Conservation (phyloP, 1,140 invertebrate species). For the Himalopsyche phryganea region DNA sequence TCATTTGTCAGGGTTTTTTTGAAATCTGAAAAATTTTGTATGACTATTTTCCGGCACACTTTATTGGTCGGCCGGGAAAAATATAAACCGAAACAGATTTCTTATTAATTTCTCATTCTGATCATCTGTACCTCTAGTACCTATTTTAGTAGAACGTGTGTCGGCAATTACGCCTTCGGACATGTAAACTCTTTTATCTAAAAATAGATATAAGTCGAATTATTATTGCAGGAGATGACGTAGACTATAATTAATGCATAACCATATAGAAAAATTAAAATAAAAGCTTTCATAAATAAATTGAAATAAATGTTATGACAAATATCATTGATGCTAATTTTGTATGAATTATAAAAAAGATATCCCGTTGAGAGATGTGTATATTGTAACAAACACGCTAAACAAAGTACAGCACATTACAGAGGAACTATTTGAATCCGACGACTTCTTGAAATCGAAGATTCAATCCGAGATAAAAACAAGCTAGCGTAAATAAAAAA, state of each 20-base stretch:
- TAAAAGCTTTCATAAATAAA: conserved; percentile 34
- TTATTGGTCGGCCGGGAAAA: conserved; percentile 16
- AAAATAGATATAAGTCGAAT: conserved; percentile 43
- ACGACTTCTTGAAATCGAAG: not conserved
- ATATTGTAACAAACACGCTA: conserved; percentile 29
- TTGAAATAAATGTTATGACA: conserved; percentile 35
- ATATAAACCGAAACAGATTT: not conserved
- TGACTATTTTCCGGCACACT: conserved; percentile 1
- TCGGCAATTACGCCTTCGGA: conserved; percentile 14
- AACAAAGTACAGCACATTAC: conserved; percentile 16
- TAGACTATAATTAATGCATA: conserved; percentile 36
- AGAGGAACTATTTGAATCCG: conserved; percentile 20
- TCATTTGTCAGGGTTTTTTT: conserved; percentile 7
- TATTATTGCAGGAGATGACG: conserved; percentile 40
- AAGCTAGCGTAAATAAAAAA: conserved; percentile 27
- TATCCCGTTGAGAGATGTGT: conserved; percentile 28
- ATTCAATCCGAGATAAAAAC: not conserved
- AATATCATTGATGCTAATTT: conserved; percentile 37
- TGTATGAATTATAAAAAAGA: conserved; percentile 34
- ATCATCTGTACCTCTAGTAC: conserved; percentile 33
- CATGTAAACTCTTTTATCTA: conserved; percentile 34
- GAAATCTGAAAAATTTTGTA: not conserved
- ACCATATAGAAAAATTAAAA: conserved; percentile 35
- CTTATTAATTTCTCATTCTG: conserved; percentile 17
- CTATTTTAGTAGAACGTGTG: conserved; percentile 28